Evolutionary conservation across 2,797 vertebrate species (phyloP), one percentile per base, ranked within the genome.

Genomic region (Staurois parvus): DNA sequence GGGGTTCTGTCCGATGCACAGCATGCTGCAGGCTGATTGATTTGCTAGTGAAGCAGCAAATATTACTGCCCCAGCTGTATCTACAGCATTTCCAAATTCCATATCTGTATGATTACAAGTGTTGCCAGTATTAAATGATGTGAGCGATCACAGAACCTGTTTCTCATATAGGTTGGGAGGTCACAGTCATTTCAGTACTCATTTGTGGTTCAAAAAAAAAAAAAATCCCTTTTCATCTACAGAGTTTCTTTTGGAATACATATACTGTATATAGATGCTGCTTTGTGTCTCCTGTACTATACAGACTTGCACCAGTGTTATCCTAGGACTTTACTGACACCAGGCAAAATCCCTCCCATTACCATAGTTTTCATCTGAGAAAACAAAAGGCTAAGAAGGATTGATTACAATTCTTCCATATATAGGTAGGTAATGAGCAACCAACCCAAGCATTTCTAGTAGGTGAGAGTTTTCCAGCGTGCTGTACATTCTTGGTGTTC

Each of bases 131-230:
- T 15, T 9, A 10, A 30, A 78, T 45, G 26, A 70, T 72, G 79
- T 56, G 79, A 80, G 28, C 30, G 32, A 48, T 48, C 48, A n/a
- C 7, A 80, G 32, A 72, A 59, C 42, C 67, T 19, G 68, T 34
- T 80, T 72, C 67, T 72, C 79, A 80, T 32, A 80, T 56, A 69
- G 45, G n/a, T 10, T 56, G 56, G 30, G 45, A 72, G 29, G 17
- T 6, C 19, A 9, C 24, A 4, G 68, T 70, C 67, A 80, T 80
- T 80, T 80, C 79, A 80, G 17, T 79, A 79, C 42, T 52, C n/a
- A 45, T 56, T 37, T 80, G 79, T 21, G 67, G 67, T 72, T 24
- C 21, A 72, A 26, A 68, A 3, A 56, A 80, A 78, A 80, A 80
- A 56, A 78, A 80, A 80, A 56, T 59, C 67, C 78, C 79, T 80